These are phyloP conservation scores for Polyploca ridens DNA, from an alignment of 2,888 invertebrate species.

Conservation along the genomic window DNA sequence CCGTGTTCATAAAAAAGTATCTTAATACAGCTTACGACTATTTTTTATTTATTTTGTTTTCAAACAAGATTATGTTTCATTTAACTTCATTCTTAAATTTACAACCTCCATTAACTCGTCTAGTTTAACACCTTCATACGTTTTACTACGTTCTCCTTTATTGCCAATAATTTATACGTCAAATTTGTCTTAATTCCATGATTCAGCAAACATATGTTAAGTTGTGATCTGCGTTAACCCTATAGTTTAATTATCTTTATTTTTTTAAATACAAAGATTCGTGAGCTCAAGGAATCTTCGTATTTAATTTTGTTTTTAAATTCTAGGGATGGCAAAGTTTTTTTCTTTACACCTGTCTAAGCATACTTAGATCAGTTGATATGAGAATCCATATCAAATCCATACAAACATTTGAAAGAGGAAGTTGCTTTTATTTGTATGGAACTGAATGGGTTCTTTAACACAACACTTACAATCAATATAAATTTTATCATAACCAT, in stretches of 20 bases:
- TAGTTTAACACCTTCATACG: slow-evolving; percentile 54
- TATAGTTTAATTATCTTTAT: slow-evolving; percentile 64
- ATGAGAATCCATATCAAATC: slow-evolving; percentile 25
- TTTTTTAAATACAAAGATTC: slow-evolving; percentile 74
- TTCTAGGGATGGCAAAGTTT: slow-evolving; percentile 65
- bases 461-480: slow-evolving; percentile 22
- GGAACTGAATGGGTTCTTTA: slow-evolving; percentile 73
- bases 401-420: slow-evolving; percentile 21
- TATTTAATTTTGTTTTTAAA: slow-evolving; percentile 60
- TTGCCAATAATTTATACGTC: slow-evolving; percentile 68
- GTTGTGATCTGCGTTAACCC: slow-evolving; percentile 80
- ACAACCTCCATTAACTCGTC: slow-evolving; percentile 63
- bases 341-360: slow-evolving; percentile 23
- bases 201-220: slow-evolving; percentile 79
- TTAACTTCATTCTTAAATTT: slow-evolving; percentile 65
- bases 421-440: slow-evolving; percentile 60
- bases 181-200: slow-evolving; percentile 58
- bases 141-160: slow-evolving; percentile 59
- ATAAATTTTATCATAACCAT: slow-evolving; percentile 22
- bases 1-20: slow-evolving; percentile 80
- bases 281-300: slow-evolving; percentile 78
- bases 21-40: slow-evolving; percentile 74
- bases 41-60: slow-evolving; percentile 51
- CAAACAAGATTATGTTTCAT: slow-evolving; percentile 77
- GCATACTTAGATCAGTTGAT: neutral